Evolutionary conservation across 2,113 vertebrate genomes (phyloP), one percentile per base, ranked within the genome.

Genomic region (Chionis minor): DNA sequence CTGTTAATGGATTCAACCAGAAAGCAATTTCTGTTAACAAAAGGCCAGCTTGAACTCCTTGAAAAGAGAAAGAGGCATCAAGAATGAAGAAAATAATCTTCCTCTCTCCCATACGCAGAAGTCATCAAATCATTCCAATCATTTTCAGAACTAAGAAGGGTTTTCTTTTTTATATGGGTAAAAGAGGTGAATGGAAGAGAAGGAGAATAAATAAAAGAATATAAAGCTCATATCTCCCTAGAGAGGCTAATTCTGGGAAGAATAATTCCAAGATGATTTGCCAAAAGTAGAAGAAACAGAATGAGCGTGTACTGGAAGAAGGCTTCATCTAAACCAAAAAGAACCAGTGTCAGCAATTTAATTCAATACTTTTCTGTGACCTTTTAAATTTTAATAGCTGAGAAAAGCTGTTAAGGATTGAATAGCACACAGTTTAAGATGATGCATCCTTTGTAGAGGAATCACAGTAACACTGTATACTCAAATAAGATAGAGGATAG

Each of bases 21-120:
- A 59, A 86, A 94, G 80, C 88, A 94, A 91, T 86, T 96, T 91
- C 81, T 81, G 38, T 56, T 94, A 96, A 94, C 71, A 95, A 96
- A 88, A 92, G 83, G 54, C 58, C 54, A 82, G 65, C 66, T 14
- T 95, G 84, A 96, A 66, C 62, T 87, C 73, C 73, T 87, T 86
- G 40, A 70, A 81, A 74, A 86, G 72, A 90, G 52, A 86, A 92
- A 90, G 86, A 87, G 44, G 58, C 62, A 91, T 32, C 19, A 66
- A 56, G 42, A 91, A 75, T 26, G 83, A 89, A 81, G 81, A 87
- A 85, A 91, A 84, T 74, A 88, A 81, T 51, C 58, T 55, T 51
- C 38, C 55, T 66, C 51, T 94, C 73, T 91, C 81, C 61, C 52
- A 84, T n/a, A 86, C 0, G 0, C 51, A 79, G 45, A 88, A 84